A percentile compares a stretch with the other conserved stretches of the same genome.
Evolutionary conservation across 2,888 invertebrate species (phyloP).

Genomic region (Platypus cylindrus): DNA sequence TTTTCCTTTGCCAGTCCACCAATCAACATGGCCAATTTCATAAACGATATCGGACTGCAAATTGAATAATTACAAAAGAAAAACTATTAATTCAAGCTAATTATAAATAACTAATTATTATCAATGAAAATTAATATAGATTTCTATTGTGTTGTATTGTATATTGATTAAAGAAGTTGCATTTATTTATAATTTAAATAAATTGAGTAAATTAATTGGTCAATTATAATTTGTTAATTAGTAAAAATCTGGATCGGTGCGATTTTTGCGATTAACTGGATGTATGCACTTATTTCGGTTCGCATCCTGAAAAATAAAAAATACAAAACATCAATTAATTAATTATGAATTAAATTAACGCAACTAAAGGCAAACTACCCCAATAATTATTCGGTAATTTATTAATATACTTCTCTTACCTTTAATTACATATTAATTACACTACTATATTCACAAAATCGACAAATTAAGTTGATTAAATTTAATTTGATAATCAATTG

Average conservation of each 20-base stretch:
- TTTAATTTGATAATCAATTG: neutral
- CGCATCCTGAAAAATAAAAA: slow-evolving; percentile 7
- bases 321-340: slow-evolving; percentile 2
- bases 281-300: slow-evolving; percentile 3
- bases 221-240: slow-evolving; percentile 1
- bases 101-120: no score
- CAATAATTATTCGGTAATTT: slow-evolving; percentile 6
- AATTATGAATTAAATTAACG: neutral
- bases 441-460: neutral
- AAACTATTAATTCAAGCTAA: no score
- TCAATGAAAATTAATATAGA: no score
- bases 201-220: neutral
- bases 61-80: no score
- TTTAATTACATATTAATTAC: slow-evolving; percentile 1
- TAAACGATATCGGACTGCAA: slow-evolving; percentile 9
- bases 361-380: slow-evolving; percentile 14
- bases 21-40: slow-evolving; percentile 11
- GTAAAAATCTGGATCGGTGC: slow-evolving; percentile 12
- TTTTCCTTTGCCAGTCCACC: slow-evolving; percentile 12
- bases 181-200: no score
- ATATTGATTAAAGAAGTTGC: no score
- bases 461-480: neutral
- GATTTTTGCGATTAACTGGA: slow-evolving; percentile 7
- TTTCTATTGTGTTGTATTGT: no score
- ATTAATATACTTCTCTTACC: slow-evolving; percentile 9